Conservation (phyloP, 2,888 invertebrate genomes). For the Cheiracanthium punctorium region DNA sequence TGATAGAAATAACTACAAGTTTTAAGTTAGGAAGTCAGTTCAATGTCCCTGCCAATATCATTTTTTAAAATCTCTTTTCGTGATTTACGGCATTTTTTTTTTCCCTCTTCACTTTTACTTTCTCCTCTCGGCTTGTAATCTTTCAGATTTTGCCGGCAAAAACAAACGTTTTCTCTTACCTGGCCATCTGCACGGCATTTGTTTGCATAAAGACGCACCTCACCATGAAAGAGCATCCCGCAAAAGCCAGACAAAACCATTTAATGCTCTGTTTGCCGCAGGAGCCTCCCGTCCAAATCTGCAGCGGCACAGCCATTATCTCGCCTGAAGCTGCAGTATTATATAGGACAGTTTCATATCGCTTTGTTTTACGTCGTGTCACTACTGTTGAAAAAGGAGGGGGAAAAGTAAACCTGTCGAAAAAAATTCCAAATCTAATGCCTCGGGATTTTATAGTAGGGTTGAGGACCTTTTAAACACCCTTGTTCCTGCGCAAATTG, state of each 20-base stretch:
- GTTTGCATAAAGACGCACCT: background rate
- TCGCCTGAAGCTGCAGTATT: background rate
- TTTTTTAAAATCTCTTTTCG: too few relatives aligned
- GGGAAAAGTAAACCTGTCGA: background rate
- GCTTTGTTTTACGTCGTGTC: background rate
- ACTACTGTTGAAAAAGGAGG: background rate
- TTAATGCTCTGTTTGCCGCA: constrained; percentile 1
- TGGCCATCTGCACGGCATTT: too few relatives aligned
- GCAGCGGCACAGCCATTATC: background rate
- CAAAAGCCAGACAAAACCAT: background rate
- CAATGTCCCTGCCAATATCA: too few relatives aligned
- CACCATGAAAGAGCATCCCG: background rate
- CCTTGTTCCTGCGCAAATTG: too few relatives aligned
- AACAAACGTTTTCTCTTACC: background rate
- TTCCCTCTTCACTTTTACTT: background rate
- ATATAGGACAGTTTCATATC: background rate
- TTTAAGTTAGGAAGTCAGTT: too few relatives aligned
- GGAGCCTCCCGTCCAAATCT: background rate
- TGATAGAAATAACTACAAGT: too few relatives aligned
- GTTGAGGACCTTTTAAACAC: background rate
- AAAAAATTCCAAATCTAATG: background rate
- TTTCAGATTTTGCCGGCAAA: background rate
- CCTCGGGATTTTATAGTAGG: background rate
- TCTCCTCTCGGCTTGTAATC: background rate
- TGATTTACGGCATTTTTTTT: background rate